Conservation (phyloP, 1,140 invertebrate species). For the Aethina tumida region DNA sequence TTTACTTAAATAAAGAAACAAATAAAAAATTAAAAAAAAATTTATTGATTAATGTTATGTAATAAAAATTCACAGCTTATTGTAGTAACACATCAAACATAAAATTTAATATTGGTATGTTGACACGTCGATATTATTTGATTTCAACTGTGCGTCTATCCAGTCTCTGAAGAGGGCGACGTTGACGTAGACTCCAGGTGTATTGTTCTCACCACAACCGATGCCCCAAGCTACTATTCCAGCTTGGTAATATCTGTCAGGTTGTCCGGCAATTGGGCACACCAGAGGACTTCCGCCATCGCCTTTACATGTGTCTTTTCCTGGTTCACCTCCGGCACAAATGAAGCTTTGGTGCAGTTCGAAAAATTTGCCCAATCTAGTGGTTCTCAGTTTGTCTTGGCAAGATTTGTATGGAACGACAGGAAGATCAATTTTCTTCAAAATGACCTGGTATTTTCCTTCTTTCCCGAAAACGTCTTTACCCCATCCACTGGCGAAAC, state of each 20-base stretch:
- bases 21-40: no score
- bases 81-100: no score
- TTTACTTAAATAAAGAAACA: no score
- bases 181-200: slow-evolving; percentile 39
- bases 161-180: slow-evolving; percentile 27
- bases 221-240: slow-evolving; percentile 44
- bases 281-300: slow-evolving; percentile 47
- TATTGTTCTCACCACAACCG: slow-evolving; percentile 47
- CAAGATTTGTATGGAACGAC: slow-evolving; percentile 47
- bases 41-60: no score
- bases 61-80: no score
- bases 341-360: slow-evolving; percentile 57
- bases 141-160: slow-evolving; percentile 28
- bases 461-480: slow-evolving; percentile 46
- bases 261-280: slow-evolving; percentile 35
- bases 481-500: slow-evolving; percentile 53
- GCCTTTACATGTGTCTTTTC: slow-evolving; percentile 57
- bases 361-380: slow-evolving; percentile 51
- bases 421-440: slow-evolving; percentile 61
- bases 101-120: slow-evolving; percentile 19
- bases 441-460: slow-evolving; percentile 55
- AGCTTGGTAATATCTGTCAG: slow-evolving; percentile 36
- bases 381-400: slow-evolving; percentile 43
- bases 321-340: slow-evolving; percentile 61
- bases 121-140: slow-evolving; percentile 13